phyloP scores from a whole-genome alignment of 2,113 vertebrate species.

The Ictidomys tridecemlineatus region DNA sequence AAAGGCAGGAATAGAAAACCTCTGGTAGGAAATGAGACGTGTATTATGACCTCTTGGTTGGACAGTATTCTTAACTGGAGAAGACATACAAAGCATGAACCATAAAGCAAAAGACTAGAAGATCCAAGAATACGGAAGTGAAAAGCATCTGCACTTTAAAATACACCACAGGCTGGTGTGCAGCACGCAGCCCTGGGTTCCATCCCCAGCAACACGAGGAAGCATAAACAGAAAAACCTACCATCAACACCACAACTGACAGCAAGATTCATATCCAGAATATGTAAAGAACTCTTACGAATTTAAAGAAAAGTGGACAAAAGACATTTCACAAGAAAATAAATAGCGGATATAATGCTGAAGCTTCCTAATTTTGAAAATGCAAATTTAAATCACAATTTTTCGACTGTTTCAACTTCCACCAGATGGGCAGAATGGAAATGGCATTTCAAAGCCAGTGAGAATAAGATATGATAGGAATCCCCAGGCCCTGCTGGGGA shows the following conservation, averaged over 20 bases:
- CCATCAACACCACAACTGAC: neutral
- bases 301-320: neutral
- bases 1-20: neutral
- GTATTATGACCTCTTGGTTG: neutral
- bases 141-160: neutral
- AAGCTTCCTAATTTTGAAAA: neutral
- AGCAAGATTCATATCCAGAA: neutral
- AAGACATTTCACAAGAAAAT: neutral
- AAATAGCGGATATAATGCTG: neutral
- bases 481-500: neutral
- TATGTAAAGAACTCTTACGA: neutral
- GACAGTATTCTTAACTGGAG: neutral
- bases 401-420: neutral
- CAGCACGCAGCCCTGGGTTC: neutral
- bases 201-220: neutral
- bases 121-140: neutral
- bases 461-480: accelerated
- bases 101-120: neutral
- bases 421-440: neutral
- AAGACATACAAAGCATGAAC: neutral
- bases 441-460: neutral
- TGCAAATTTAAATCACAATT: neutral
- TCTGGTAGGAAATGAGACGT: neutral
- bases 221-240: neutral
- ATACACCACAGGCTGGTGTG: neutral